A percentile compares a stretch with the other conserved stretches of the same genome.
These are phyloP conservation scores for Drosophila nr. perissopoda DNA, from an alignment of 2,888 invertebrate genomes.

Conservation along the genomic window DNA sequence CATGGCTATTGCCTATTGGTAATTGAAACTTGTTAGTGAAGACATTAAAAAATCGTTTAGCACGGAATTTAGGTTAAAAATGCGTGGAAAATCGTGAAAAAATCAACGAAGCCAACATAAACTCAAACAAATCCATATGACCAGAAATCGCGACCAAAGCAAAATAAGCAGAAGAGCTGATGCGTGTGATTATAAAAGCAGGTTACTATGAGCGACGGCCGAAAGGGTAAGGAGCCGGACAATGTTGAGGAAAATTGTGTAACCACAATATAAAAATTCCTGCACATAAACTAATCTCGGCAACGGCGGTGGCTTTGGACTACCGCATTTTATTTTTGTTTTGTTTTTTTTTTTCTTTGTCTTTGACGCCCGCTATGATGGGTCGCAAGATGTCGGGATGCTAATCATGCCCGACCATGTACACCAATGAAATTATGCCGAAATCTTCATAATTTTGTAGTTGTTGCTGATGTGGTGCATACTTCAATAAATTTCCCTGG, in stretches of 20 bases:
- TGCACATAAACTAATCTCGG: constrained; percentile 77
- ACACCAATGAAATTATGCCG: constrained; percentile 72
- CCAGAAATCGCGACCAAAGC: constrained; percentile 27
- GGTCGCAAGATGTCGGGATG: constrained; percentile 36
- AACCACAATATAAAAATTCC: constrained; percentile 78
- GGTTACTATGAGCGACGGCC: constrained; percentile 15
- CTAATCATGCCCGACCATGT: constrained; percentile 57
- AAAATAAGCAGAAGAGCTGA: constrained; percentile 53
- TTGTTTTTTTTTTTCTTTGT: constrained; percentile 15
- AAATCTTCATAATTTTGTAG: constrained; percentile 58
- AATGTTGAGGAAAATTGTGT: constrained; percentile 68
- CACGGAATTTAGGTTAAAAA: constrained; percentile 79
- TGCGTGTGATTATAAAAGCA: constrained; percentile 64
- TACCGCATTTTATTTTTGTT: constrained; percentile 60
- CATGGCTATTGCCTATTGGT: constrained; percentile 61
- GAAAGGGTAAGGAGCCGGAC: constrained; percentile 25
- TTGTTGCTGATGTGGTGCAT: constrained; percentile 21
- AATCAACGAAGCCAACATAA: constrained; percentile 39
- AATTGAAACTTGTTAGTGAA: constrained; percentile 81
- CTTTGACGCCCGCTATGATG: constrained; percentile 49
- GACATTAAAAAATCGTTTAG: constrained; percentile 80
- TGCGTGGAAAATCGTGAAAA: constrained; percentile 79
- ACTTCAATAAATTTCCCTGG: constrained; percentile 50
- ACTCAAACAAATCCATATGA: constrained; percentile 20
- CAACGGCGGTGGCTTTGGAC: constrained; percentile 55